Percentiles rank a stretch among this genome's conserved stretches.
These are phyloP conservation scores for Microtus richardsoni DNA, from an alignment of 2,113 vertebrate species.

Conservation along the genomic window DNA sequence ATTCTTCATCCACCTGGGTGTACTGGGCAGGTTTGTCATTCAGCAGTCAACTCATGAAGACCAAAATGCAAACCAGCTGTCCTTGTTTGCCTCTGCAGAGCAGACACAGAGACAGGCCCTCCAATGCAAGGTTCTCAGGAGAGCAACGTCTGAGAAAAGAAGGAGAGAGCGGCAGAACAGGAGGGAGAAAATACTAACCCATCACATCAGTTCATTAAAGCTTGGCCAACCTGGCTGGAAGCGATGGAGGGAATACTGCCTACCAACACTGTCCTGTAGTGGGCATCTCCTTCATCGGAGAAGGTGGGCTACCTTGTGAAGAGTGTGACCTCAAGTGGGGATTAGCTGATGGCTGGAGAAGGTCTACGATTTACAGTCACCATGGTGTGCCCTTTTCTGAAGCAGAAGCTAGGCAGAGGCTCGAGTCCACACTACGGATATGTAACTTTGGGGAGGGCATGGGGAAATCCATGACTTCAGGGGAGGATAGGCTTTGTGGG, in stretches of 20 bases:
- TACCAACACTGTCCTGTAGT: accelerated
- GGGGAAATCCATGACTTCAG: background rate
- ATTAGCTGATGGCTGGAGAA: background rate
- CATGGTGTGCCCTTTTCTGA: background rate
- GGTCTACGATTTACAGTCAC: accelerated
- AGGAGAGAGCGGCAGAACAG: background rate
- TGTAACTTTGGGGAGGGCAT: background rate
- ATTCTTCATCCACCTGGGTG: background rate
- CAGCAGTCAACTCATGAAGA: background rate
- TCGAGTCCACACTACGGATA: background rate
- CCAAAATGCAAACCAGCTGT: background rate
- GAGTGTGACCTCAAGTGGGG: background rate
- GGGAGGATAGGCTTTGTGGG: background rate
- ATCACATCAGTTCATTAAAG: background rate
- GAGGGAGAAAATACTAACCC: background rate
- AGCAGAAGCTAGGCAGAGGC: background rate
- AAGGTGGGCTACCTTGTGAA: background rate
- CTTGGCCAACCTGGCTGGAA: background rate
- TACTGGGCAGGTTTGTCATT: background rate
- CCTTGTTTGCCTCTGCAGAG: background rate
- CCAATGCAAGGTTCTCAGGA: background rate
- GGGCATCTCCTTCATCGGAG: background rate
- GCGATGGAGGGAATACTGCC: background rate
- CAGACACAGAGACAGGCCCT: background rate
- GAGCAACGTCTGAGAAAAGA: background rate